Percentiles rank a stretch among this genome's conserved stretches.
Evolutionary conservation across 2,797 vertebrate genomes (phyloP).

Genomic region (Bovichtus diacanthus): DNA sequence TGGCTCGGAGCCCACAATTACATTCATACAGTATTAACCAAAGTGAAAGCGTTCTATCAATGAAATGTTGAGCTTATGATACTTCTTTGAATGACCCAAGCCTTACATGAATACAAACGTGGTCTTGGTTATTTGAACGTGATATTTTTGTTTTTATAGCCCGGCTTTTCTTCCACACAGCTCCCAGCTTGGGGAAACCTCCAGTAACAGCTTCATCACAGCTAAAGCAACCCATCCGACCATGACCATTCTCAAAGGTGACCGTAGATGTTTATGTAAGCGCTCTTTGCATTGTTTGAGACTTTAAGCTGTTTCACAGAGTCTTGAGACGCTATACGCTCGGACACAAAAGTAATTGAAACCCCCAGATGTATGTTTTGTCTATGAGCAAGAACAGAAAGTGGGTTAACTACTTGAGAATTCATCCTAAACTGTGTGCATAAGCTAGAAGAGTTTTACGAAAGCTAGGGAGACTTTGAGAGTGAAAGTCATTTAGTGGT

Average conservation of each 20-base stretch:
- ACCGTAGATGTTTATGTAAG: slow-evolving; percentile 50
- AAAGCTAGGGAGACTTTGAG: slow-evolving; percentile 51
- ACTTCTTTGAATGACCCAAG: background rate
- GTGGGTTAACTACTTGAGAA: slow-evolving; percentile 71
- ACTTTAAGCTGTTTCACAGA: slow-evolving; percentile 44
- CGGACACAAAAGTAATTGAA: slow-evolving; percentile 48
- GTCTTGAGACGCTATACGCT: slow-evolving; percentile 26
- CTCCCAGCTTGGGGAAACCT: slow-evolving; percentile 13
- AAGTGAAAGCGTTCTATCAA: slow-evolving; percentile 12
- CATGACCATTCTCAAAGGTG: slow-evolving; percentile 41
- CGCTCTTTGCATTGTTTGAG: slow-evolving; percentile 41
- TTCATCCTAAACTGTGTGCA: slow-evolving; percentile 62
- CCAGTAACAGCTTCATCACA: slow-evolving; percentile 13
- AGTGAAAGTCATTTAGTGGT: slow-evolving; percentile 62
- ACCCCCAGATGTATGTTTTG: slow-evolving; percentile 63
- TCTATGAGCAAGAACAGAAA: slow-evolving; percentile 63
- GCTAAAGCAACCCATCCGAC: slow-evolving; percentile 27
- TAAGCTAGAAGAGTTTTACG: slow-evolving; percentile 64
- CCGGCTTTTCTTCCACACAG: slow-evolving; percentile 3
- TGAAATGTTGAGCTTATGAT: slow-evolving; percentile 7
- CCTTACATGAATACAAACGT: slow-evolving; percentile 6
- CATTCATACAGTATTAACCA: background rate
- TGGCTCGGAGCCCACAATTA: slow-evolving; percentile 14
- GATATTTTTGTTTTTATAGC: background rate
- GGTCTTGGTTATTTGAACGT: slow-evolving; percentile 5